Percentiles rank a stretch among this genome's conserved stretches.
These are phyloP conservation scores for Helarctos malayanus DNA, from an alignment of 2,797 vertebrate genomes.

Conservation along the genomic window DNA sequence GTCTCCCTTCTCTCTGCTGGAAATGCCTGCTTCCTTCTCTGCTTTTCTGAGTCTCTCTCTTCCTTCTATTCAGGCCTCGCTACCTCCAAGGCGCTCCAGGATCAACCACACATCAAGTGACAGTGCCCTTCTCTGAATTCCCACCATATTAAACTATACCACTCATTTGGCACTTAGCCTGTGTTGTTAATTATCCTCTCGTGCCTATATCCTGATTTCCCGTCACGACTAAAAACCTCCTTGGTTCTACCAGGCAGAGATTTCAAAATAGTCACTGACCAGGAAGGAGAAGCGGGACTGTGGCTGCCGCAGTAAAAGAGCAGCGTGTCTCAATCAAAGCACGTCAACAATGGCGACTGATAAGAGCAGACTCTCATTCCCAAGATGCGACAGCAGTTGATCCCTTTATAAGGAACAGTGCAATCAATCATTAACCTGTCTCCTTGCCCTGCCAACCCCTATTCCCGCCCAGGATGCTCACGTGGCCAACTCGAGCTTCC, in stretches of 20 bases:
- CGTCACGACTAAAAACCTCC: constrained; percentile 14
- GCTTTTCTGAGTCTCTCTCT: neutral
- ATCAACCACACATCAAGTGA: neutral
- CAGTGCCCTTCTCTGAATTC: neutral
- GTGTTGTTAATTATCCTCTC: neutral
- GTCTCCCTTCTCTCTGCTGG: neutral
- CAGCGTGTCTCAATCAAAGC: neutral
- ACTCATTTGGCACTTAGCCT: neutral
- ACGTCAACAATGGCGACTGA: neutral
- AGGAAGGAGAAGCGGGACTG: neutral
- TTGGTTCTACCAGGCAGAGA: constrained; percentile 8
- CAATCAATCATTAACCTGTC: constrained; percentile 44
- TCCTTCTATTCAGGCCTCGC: constrained; percentile 16
- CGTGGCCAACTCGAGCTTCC: neutral
- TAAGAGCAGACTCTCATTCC: constrained; percentile 15
- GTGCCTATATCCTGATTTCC: neutral
- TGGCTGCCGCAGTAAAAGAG: neutral
- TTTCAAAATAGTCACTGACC: constrained; percentile 27
- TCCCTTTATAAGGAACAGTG: neutral
- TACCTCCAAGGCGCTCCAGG: neutral
- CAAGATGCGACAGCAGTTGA: neutral
- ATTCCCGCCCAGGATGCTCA: neutral
- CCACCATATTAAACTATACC: neutral
- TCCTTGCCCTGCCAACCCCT: neutral
- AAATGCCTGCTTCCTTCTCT: constrained; percentile 52